A percentile compares a stretch with the other conserved stretches of the same genome.
Conservation (phyloP, 2,888 invertebrate species). For the Nezara viridula region DNA sequence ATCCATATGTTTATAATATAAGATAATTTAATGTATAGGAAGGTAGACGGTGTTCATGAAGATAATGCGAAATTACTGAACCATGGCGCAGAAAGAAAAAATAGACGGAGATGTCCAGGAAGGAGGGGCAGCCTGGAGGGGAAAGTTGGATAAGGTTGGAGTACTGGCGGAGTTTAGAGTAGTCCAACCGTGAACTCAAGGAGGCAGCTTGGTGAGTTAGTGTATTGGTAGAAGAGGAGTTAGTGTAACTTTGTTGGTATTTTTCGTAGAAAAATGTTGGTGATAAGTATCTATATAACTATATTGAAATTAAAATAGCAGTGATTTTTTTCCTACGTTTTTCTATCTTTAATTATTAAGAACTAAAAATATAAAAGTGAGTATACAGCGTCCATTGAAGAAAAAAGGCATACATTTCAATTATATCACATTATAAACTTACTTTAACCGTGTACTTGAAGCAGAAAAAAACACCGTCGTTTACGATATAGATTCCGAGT, state of each 20-base stretch:
- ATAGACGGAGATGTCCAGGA: constrained; percentile 32
- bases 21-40: background rate
- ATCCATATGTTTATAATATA: background rate
- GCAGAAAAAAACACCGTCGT: no score
- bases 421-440: no score
- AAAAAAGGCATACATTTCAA: no score
- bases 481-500: no score
- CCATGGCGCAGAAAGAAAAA: background rate
- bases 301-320: no score
- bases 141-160: constrained; percentile 49
- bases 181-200: constrained; percentile 27
- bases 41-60: background rate
- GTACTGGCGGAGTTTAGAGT: background rate
- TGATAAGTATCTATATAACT: background rate
- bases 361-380: background rate
- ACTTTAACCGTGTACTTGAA: no score
- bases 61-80: constrained; percentile 25
- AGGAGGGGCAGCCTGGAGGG: constrained; percentile 39
- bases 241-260: background rate
- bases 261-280: background rate
- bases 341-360: background rate
- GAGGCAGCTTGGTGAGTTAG: constrained; percentile 15
- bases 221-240: background rate
- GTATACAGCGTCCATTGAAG: no score
- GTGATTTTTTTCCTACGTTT: no score